Evolutionary conservation across 2,113 vertebrate species (phyloP), one percentile per base, ranked within the genome.

Genomic region (Channa maculata): DNA sequence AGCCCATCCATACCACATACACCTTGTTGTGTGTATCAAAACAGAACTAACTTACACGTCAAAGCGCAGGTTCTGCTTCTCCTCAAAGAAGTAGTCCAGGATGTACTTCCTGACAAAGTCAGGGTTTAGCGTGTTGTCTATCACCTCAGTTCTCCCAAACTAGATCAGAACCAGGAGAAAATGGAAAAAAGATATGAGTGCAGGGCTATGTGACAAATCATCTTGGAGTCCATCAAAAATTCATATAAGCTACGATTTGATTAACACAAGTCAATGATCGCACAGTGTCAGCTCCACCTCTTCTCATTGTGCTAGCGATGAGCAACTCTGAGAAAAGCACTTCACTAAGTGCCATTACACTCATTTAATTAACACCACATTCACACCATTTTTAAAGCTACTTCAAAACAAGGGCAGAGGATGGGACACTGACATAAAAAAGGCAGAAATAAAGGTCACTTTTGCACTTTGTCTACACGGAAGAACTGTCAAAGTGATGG

Each of bases 61-160:
- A 62, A 99, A 98, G 74, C 97, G 96, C 34, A 99, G 95, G 89
- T 96, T 97, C 94, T 98, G 97, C 85, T 97, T 97, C 94, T 99
- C 97, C 92, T 99, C 97, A 36, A 98, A 99, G 92, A 96, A 97
- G 88, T 98, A 99, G 92, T 99, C 96, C 39, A 98, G 94, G 53
- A 98, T 96, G 74, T 96, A 99, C 83, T 99, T 99, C 88, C 95
- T 96, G 89, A 98, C 95, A 51, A 99, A 99, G 88, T 99, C 97
- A 0, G 97, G 97, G 88, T 98, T 98, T 79, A 98, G 93, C 0
- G 97, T 95, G 94, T 98, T 99, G 94, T 97, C 96, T 2, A 99
- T 99, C 88, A 99, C 96, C 87, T 99, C 97, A 0, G 97, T 99
- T 75, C 97, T 95, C 73, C 97, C 97, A 34, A 97, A 99, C 97